A percentile compares a stretch with the other conserved stretches of the same genome.
Conservation (phyloP, 2,888 invertebrate genomes). For the Quadriops clusia region DNA sequence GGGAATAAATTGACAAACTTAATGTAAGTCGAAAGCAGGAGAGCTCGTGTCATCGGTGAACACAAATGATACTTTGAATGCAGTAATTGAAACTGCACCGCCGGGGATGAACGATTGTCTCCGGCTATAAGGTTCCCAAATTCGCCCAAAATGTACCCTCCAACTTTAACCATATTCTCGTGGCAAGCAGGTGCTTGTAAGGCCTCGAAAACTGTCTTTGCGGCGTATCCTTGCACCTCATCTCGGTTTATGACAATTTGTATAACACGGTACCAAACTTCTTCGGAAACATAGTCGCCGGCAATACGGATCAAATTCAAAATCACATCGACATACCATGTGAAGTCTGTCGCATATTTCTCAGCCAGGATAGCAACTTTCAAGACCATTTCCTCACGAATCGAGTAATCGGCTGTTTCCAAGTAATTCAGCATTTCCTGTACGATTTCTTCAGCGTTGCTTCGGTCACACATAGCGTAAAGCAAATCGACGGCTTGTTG, state of each 20-base stretch:
- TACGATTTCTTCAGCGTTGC: constrained; percentile 98
- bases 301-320: constrained; percentile 97
- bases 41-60: constrained; percentile 91
- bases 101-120: constrained; percentile 91
- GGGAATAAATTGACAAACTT: constrained; percentile 99
- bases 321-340: constrained; percentile 98
- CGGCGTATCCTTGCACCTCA: constrained; percentile 99
- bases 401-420: constrained; percentile 98
- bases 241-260: constrained; percentile 99
- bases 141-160: constrained; percentile 97
- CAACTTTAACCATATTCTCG: constrained; percentile 99
- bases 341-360: constrained; percentile 98
- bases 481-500: constrained; percentile 96
- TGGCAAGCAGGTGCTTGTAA: constrained; percentile 98
- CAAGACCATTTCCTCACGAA: constrained; percentile 98
- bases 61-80: constrained; percentile 99
- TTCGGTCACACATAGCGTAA: constrained; percentile 99
- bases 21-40: constrained; percentile 94
- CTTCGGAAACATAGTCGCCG: constrained; percentile 98
- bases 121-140: constrained; percentile 99
- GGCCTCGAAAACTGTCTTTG: constrained; percentile 98
- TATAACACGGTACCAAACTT: constrained; percentile 99
- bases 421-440: constrained; percentile 98
- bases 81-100: constrained; percentile 93
- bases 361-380: constrained; percentile 99